A percentile compares a stretch with the other conserved stretches of the same genome.
phyloP scores from a whole-genome alignment of 2,113 vertebrate species.

The Aviceda subcristata region DNA sequence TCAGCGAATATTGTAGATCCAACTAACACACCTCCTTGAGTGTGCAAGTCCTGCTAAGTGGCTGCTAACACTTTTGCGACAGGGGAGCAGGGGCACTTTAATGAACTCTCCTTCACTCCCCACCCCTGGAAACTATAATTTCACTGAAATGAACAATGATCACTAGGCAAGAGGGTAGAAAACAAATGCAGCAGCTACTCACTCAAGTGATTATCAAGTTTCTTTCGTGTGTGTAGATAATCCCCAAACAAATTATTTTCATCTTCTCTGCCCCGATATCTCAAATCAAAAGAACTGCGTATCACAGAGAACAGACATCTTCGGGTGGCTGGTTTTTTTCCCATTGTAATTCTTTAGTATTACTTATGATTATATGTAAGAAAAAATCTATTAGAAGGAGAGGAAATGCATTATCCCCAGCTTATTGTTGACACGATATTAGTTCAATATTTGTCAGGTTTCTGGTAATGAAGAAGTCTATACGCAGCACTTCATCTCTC shows the following conservation, averaged over 20 bases:
- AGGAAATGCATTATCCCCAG: conserved; percentile 14
- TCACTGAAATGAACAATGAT: background rate
- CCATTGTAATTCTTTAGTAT: background rate
- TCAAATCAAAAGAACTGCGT: accelerated
- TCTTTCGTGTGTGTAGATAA: background rate
- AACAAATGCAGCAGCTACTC: background rate
- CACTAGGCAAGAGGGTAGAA: background rate
- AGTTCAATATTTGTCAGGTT: conserved; percentile 13
- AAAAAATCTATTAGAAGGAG: conserved; percentile 7
- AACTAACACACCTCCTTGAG: too few relatives aligned
- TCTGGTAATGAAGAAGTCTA: conserved; percentile 26
- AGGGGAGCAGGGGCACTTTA: background rate
- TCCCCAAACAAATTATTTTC: conserved; percentile 14
- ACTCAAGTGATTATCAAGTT: background rate
- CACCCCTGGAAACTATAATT: background rate
- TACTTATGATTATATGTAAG: background rate
- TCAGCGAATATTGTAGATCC: background rate
- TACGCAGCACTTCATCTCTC: background rate
- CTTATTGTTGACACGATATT: conserved; percentile 6
- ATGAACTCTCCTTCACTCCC: background rate
- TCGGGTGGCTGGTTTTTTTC: accelerated
- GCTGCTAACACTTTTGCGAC: background rate
- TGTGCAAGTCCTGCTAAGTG: background rate
- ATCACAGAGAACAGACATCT: background rate
- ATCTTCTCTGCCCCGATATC: background rate